Evolutionary conservation across 2,888 invertebrate species (phyloP).

Genomic region (Lepidochitona cinerea): DNA sequence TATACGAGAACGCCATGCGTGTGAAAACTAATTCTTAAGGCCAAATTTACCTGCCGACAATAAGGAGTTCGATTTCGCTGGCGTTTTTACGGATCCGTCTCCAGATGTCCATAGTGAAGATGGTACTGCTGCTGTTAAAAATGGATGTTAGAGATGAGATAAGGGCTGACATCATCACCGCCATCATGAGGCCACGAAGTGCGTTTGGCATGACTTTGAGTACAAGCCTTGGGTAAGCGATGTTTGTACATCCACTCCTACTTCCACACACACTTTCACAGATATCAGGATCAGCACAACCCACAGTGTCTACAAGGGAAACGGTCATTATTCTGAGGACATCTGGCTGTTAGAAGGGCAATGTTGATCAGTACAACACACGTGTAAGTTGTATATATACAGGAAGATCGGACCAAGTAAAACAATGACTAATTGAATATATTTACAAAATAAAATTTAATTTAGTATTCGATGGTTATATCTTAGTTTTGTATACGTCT

Average conservation of each 20-base stretch:
- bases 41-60: constrained; percentile 70
- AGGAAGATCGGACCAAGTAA: too few relatives aligned
- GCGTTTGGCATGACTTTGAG: constrained; percentile 72
- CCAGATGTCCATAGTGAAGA: constrained; percentile 74
- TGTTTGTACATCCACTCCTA: constrained; percentile 72
- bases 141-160: constrained; percentile 74
- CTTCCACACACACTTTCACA: constrained; percentile 71
- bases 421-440: too few relatives aligned
- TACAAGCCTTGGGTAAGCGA: constrained; percentile 73
- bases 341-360: too few relatives aligned
- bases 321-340: not conserved
- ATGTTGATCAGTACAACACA: too few relatives aligned
- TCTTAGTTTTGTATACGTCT: too few relatives aligned
- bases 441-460: too few relatives aligned
- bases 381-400: too few relatives aligned
- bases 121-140: constrained; percentile 73
- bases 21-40: too few relatives aligned
- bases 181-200: constrained; percentile 73
- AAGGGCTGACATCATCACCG: constrained; percentile 74
- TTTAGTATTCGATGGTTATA: too few relatives aligned
- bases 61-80: constrained; percentile 71
- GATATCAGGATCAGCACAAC: constrained; percentile 69
- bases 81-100: constrained; percentile 66
- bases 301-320: constrained; percentile 68
- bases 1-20: too few relatives aligned